These are phyloP conservation scores for Chouioia cunea DNA, from an alignment of 2,888 invertebrate species.

Conservation along the genomic window DNA sequence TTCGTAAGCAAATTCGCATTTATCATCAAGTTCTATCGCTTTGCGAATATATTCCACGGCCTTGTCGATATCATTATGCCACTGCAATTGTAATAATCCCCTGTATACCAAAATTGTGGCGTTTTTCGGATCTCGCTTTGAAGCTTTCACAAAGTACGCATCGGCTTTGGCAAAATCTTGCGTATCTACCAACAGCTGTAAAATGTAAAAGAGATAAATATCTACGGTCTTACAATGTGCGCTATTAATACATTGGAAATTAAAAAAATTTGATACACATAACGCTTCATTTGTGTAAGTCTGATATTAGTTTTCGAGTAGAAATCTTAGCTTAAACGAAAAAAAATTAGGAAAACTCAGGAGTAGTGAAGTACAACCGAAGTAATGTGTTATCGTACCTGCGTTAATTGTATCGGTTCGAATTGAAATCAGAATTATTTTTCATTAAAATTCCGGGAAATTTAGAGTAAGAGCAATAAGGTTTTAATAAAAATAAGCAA, in stretches of 20 bases:
- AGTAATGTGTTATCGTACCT: no score
- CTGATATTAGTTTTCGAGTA: no score
- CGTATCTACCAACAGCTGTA: slow-evolving; percentile 82
- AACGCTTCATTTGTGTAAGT: no score
- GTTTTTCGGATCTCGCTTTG: slow-evolving; percentile 86
- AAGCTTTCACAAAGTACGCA: slow-evolving; percentile 82
- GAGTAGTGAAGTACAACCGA: no score
- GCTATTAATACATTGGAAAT: neutral
- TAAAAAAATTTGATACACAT: no score
- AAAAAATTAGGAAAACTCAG: no score
- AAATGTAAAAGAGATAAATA: slow-evolving; percentile 40
- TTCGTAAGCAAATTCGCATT: slow-evolving; percentile 95
- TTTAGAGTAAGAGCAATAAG: no score
- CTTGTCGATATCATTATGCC: slow-evolving; percentile 85
- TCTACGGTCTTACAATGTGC: slow-evolving; percentile 9
- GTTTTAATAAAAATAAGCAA: no score
- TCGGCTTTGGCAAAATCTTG: slow-evolving; percentile 88
- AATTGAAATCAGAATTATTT: no score
- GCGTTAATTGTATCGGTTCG: no score
- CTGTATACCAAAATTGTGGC: slow-evolving; percentile 90
- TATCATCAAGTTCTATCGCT: slow-evolving; percentile 89
- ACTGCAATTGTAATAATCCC: slow-evolving; percentile 86
- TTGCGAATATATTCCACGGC: slow-evolving; percentile 83
- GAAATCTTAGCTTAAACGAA: no score
- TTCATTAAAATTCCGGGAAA: no score